Evolutionary conservation across 2,888 invertebrate species (phyloP).

Genomic region (Eupithecia subfuscata): DNA sequence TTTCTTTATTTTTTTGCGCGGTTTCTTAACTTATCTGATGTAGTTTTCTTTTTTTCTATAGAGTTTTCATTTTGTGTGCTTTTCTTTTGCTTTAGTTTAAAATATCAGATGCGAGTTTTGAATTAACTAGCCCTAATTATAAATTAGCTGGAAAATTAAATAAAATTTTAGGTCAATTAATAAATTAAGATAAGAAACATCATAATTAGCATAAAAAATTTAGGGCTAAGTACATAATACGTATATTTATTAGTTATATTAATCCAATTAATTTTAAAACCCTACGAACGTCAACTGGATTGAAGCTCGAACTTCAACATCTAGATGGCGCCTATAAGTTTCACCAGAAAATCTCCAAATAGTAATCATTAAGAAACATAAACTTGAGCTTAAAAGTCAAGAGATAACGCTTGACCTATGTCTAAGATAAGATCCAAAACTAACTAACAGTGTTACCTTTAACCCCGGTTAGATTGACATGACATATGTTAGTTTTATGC

Average conservation of each 20-base stretch:
- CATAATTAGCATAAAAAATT: neutral
- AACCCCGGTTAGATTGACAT: conserved; percentile 14
- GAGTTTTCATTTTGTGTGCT: neutral
- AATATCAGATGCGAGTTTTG: neutral
- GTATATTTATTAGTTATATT: neutral
- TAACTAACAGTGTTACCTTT: conserved; percentile 25
- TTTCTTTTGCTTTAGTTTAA: neutral
- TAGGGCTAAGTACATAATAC: neutral
- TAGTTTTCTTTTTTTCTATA: neutral
- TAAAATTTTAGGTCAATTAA: neutral
- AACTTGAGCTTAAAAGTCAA: conserved; percentile 16
- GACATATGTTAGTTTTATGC: conserved; percentile 10
- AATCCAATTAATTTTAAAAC: neutral
- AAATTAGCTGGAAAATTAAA: neutral
- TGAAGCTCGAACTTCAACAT: neutral
- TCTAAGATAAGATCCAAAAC: conserved; percentile 25
- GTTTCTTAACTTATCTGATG: conserved; percentile 12
- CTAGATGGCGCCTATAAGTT: neutral
- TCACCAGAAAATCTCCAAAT: neutral
- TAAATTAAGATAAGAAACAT: neutral
- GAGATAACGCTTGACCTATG: conserved; percentile 22
- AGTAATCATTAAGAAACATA: conserved; percentile 2
- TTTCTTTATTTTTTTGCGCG: conserved; percentile 3
- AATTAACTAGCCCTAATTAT: neutral
- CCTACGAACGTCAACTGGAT: neutral